These are phyloP conservation scores for Pangasius djambal DNA, from an alignment of 2,797 vertebrate genomes.

Conservation along the genomic window DNA sequence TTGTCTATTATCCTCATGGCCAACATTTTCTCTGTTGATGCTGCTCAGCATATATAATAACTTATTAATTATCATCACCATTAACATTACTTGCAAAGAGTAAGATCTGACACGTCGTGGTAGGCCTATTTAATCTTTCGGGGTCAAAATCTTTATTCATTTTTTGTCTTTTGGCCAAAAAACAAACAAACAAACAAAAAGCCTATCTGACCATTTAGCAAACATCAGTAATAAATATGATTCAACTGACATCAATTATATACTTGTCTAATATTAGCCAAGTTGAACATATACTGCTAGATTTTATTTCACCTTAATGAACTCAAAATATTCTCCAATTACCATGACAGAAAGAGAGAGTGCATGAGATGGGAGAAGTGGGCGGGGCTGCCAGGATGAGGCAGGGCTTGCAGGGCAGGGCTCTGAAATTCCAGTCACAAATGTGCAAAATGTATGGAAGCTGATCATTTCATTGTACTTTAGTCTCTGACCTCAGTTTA, in stretches of 20 bases:
- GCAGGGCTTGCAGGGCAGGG: no score
- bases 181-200: not conserved
- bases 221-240: not conserved
- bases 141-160: not conserved
- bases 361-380: not conserved
- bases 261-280: not conserved
- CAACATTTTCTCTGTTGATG: not conserved
- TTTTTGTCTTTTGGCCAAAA: not conserved
- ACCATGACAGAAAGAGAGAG: not conserved
- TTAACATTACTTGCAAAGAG: not conserved
- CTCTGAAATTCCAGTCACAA: conserved; percentile 24
- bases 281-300: not conserved
- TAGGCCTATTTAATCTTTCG: not conserved
- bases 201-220: not conserved
- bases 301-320: not conserved
- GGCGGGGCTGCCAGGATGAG: not conserved
- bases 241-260: not conserved
- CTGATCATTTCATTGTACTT: conserved; percentile 35
- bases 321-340: not conserved
- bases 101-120: not conserved
- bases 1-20: not conserved
- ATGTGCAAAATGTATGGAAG: conserved; percentile 10
- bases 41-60: not conserved
- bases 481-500: conserved; percentile 53
- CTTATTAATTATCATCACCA: not conserved